Percentiles rank a stretch among this genome's conserved stretches.
phyloP scores from a whole-genome alignment of 2,888 invertebrate species.

The Scaeva pyrastri region DNA sequence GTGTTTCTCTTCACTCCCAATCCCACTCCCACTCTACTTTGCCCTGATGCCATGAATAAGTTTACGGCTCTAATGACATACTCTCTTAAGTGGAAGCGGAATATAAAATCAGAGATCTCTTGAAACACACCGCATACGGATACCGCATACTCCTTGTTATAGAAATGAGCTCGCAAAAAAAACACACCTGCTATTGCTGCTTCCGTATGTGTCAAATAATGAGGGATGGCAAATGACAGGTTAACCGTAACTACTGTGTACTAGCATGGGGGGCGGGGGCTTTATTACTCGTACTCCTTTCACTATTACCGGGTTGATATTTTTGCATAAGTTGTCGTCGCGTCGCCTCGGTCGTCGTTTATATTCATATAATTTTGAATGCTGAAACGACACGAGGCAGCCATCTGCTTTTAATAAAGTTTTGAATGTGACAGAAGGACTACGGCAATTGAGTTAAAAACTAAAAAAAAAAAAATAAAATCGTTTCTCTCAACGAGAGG shows the following conservation, averaged over 20 bases:
- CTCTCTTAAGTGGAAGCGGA: constrained; percentile 36
- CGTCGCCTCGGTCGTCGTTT: not conserved
- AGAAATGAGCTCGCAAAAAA: constrained; percentile 30
- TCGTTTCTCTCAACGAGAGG: too few relatives aligned
- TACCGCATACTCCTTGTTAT: not conserved
- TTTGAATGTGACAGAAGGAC: not conserved
- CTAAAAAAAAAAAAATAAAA: not conserved
- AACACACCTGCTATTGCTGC: constrained; percentile 22
- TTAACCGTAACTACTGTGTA: constrained; percentile 29
- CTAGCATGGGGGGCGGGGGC: not conserved
- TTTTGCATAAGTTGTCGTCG: not conserved
- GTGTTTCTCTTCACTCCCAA: constrained; percentile 39
- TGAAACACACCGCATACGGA: constrained; percentile 1
- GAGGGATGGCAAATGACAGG: constrained; percentile 33
- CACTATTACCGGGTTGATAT: constrained; percentile 16
- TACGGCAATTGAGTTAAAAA: not conserved
- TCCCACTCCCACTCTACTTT: too few relatives aligned
- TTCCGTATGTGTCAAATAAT: constrained; percentile 31
- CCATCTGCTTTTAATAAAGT: constrained; percentile 12
- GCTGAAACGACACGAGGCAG: not conserved
- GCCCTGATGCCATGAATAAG: constrained; percentile 46
- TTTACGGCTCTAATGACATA: constrained; percentile 44
- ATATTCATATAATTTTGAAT: constrained; percentile 5
- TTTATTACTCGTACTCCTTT: not conserved
- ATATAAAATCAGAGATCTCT: constrained; percentile 50